Evolutionary conservation across 2,888 invertebrate genomes (phyloP), one percentile per base, ranked within the genome.

Genomic region (Pemphredon lugubris): DNA sequence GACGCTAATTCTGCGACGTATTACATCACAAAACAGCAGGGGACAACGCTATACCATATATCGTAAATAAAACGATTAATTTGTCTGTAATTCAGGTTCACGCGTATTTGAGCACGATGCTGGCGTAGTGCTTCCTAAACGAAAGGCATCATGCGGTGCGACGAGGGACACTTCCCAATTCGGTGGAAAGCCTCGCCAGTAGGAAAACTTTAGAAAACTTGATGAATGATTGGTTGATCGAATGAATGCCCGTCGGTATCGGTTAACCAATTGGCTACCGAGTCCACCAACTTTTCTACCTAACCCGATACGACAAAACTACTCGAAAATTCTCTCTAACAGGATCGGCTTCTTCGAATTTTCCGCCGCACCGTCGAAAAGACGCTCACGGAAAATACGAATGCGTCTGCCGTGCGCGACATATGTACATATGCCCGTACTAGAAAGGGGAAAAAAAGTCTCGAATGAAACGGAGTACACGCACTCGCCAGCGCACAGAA

Each of bases 201-300:
- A 45, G 58, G 58, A 74, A 71, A 74, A 63, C 39, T 67, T 44
- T 18, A 47, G 40, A 59, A 73, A 75, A 58, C 30, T 64, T 32
- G 37, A 59, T 55, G 18, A 69, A 59, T 6, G 55, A 72, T 67
- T 47, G 73, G 66, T 51, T 53, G 44, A 68, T 60, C 48, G 40
- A 57, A 9, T 44, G 40, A 57, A 9, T 64, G 21, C 50, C 21
- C 44, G 47, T 68, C 34, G 30, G 64, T 58, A 68, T 64, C 40
- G 53, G 51, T 57, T 60, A 44, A 37, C 51, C 63, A 68, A 64
- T 68, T 48, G 45, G 16, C 47, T 30, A 16, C 0, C 44, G 20
- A 68, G 32, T 48, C 20, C 40, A 30, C 45, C 34, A 16, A 16
- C 2, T 63, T 73, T 53, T 57, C 32, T 57, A 59, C 37, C 11